Evolutionary conservation across 2,888 invertebrate genomes (phyloP).

Genomic region (Sminthurinus aureus): DNA sequence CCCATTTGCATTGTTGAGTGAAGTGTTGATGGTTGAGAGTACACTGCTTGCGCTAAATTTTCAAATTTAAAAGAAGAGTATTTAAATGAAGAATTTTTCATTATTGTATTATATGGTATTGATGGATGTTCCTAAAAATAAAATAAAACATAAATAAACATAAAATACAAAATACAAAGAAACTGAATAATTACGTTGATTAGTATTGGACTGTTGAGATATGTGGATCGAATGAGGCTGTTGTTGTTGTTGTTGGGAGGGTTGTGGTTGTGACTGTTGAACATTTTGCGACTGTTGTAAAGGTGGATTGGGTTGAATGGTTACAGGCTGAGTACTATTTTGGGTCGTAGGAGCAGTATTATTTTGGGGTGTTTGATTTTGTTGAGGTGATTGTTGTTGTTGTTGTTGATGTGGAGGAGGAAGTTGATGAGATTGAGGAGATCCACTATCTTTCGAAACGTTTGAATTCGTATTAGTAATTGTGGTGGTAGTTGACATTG

Average conservation of each 20-base stretch:
- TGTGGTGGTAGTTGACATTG: slow-evolving; percentile 55
- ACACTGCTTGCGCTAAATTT: too few relatives aligned
- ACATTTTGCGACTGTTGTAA: too few relatives aligned
- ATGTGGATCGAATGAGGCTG: neutral
- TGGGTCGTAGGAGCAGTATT: neutral
- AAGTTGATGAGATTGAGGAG: slow-evolving; percentile 2
- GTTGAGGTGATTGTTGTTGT: neutral
- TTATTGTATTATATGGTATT: too few relatives aligned
- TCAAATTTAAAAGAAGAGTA: too few relatives aligned
- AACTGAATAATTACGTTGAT: too few relatives aligned
- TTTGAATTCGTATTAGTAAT: slow-evolving; percentile 52
- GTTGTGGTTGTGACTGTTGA: neutral
- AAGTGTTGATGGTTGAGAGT: too few relatives aligned
- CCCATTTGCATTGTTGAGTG: too few relatives aligned
- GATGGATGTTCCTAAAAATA: too few relatives aligned
- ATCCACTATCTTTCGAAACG: slow-evolving; percentile 55
- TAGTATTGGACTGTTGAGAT: too few relatives aligned
- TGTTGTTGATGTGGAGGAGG: neutral
- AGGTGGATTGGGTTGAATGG: neutral
- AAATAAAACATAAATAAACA: too few relatives aligned
- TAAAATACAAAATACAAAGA: too few relatives aligned
- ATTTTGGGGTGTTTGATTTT: neutral
- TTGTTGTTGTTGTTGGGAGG: neutral
- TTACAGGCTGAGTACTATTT: neutral
- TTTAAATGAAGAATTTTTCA: too few relatives aligned